Evolutionary conservation across 2,888 invertebrate species (phyloP), one percentile per base, ranked within the genome.

Genomic region (Lycaena phlaeas): DNA sequence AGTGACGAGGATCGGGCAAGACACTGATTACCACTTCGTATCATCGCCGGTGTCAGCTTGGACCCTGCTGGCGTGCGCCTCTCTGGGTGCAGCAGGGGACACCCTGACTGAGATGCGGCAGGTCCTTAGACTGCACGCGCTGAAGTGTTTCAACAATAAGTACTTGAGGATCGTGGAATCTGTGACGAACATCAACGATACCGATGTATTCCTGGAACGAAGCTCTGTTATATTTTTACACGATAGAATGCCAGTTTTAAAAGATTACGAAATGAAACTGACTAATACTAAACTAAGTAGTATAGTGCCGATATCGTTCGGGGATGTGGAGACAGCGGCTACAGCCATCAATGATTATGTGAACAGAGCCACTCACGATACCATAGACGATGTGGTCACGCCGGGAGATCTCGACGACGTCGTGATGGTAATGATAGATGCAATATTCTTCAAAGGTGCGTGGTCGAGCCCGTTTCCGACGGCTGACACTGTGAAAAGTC

Each of bases 21-120:
- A 78, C 10, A 70, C 67, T 0, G 78, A 79, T 0, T 64, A 68
- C 14, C 82, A 82, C 37, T 82, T 79, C 49, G 56, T 78, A 0
- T 49, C 67, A 0, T 78, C 79, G 0, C 65, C 74, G 0, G 46
- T 79, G 0, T 79, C 79, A 0, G 59, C 69, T 12, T 79, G 82
- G 82, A 59, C 66, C 0, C 49, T 84, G 3, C 49, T 84, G 1
- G 53, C 79, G 0, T 54, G 64, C 0, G 42, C 71, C 0, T 69
- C 77, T 0, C 54, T 73, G 1, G 81, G 77, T 0, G 78, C 82
- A 0, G 46, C 56, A 0, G 69, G 61, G 0, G 49, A 52, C 0
- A 75, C 79, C 0, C 42, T 71, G 1, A 27, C 48, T 0, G 75
- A 82, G 51, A 53, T 82, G 12, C 51, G 54, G 7, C 38, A 51